phyloP scores from a whole-genome alignment of 1,140 invertebrate genomes.

The Drosophila ficusphila region DNA sequence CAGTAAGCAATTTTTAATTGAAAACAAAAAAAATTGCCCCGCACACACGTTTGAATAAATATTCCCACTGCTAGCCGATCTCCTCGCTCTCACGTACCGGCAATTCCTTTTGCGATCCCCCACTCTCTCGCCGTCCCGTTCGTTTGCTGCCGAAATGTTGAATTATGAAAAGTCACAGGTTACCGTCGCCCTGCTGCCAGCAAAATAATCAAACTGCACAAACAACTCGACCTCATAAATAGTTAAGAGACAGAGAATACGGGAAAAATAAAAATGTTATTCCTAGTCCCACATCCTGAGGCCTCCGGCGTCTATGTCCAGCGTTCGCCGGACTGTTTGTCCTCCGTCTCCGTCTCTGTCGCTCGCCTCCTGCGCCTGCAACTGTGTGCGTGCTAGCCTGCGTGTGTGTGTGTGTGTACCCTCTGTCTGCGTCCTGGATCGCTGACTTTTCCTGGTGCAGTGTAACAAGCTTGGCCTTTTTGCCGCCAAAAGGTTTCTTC shows the following conservation, averaged over 20 bases:
- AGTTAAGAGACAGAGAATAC: conserved; percentile 51
- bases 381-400: conserved; percentile 11
- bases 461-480: conserved; percentile 2
- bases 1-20: conserved; percentile 47
- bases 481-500: not conserved
- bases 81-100: not conserved
- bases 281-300: conserved; percentile 33
- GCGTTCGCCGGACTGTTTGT: not conserved
- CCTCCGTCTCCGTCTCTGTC: not conserved
- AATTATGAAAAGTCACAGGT: conserved; percentile 59
- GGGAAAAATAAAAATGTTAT: conserved; percentile 21
- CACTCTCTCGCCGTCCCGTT: not conserved
- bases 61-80: not conserved
- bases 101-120: conserved; percentile 7
- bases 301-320: conserved; percentile 21
- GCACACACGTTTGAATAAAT: not conserved
- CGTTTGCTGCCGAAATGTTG: conserved; percentile 10
- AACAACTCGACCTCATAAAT: conserved; percentile 65
- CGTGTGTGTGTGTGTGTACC: conserved; percentile 9
- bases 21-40: conserved; percentile 5
- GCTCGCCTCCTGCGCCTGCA: not conserved
- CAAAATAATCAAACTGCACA: conserved; percentile 67
- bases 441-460: conserved; percentile 8
- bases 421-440: conserved; percentile 14
- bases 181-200: conserved; percentile 12